These are phyloP conservation scores for Chymomyza caudatula DNA, from an alignment of 2,888 invertebrate species.

Conservation along the genomic window DNA sequence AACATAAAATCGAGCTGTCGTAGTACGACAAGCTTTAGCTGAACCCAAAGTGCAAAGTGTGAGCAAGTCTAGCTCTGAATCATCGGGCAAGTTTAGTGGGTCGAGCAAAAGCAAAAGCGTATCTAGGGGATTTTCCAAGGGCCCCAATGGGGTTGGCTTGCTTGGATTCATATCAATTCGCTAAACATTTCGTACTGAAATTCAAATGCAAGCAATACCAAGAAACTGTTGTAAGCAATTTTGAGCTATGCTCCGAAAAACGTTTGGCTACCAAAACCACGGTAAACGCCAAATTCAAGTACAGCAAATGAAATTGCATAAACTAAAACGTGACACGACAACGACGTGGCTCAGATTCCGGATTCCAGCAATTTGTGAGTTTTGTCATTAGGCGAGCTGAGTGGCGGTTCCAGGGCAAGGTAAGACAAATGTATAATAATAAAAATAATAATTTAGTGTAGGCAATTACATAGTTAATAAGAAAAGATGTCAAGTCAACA, in stretches of 20 bases:
- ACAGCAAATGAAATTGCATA: background rate
- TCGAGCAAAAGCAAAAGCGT: background rate
- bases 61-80: background rate
- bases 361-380: background rate
- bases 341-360: background rate
- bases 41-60: background rate
- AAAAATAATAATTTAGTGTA: slow-evolving; percentile 57
- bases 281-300: background rate
- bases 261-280: background rate
- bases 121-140: background rate
- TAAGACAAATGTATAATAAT: slow-evolving; percentile 29
- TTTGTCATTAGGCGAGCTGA: background rate
- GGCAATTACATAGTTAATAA: slow-evolving; percentile 48
- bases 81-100: background rate
- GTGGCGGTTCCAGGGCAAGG: background rate
- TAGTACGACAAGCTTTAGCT: background rate
- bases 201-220: background rate
- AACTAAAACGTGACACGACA: background rate
- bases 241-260: no score
- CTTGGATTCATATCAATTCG: no score
- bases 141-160: background rate
- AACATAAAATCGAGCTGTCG: no score
- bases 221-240: background rate
- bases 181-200: background rate
- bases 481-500: slow-evolving; percentile 64